phyloP scores from a whole-genome alignment of 2,113 vertebrate species.

The Tonatia bakeri region DNA sequence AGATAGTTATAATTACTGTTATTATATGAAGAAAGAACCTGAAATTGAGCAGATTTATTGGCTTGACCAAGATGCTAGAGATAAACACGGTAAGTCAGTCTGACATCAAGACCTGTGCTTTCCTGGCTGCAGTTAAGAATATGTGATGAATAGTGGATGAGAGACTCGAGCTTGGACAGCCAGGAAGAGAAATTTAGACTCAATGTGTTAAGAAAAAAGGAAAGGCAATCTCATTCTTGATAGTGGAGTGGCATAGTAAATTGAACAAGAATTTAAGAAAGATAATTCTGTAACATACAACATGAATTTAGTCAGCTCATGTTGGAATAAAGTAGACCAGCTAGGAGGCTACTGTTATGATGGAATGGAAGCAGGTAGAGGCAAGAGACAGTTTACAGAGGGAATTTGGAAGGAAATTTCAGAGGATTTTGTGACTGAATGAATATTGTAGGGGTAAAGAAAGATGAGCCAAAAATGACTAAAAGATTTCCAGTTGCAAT shows the following conservation, averaged over 20 bases:
- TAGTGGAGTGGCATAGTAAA: background rate
- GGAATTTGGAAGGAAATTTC: slow-evolving; percentile 44
- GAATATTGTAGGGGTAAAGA: slow-evolving; percentile 27
- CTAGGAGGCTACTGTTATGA: background rate
- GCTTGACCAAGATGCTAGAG: background rate
- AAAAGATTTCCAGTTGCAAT: background rate
- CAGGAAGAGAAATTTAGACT: background rate
- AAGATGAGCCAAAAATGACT: slow-evolving; percentile 10
- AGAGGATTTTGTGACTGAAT: slow-evolving; percentile 35
- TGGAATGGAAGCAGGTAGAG: background rate
- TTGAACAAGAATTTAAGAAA: slow-evolving; percentile 33
- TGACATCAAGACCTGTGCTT: background rate
- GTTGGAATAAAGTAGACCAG: background rate
- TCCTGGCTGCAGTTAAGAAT: background rate
- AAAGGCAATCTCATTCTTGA: background rate
- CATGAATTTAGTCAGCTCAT: background rate
- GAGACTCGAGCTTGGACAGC: background rate
- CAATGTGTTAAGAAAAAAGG: background rate
- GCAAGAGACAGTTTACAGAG: background rate
- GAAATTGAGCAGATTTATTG: background rate
- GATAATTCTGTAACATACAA: background rate
- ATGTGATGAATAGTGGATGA: background rate
- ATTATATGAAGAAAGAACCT: background rate
- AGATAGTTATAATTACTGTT: background rate
- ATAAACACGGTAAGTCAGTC: background rate